Base-by-base conservation (phyloP, 2,888 invertebrate genomes). In the Halictus quadricinctus region DNA sequence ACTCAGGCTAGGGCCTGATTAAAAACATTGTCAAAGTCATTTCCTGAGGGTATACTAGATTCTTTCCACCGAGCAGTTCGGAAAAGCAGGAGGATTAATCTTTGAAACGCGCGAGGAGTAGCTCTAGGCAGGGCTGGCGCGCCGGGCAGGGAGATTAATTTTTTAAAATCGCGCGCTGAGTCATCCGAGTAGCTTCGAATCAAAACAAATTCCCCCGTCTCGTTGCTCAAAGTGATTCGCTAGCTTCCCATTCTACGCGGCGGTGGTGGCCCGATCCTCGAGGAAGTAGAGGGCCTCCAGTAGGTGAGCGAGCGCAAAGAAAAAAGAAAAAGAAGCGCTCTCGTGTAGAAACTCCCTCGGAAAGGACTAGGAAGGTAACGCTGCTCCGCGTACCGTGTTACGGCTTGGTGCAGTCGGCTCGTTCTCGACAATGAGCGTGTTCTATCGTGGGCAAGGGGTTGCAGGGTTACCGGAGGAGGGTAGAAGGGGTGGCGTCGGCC, bases 401-500 rank as follows among this genome's bases (percentile, higher is more conserved):
- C n/a, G 58, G 58, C 12, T 58, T 58, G 58, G n/a, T 54, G 79
- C 79, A 66, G 72, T 72, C 81, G 82, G 77, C 60, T 82, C 75
- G 86, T 85, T 72, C 80, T 80, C 82, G 78, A 91, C 90, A 91
- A 91, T 88, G 87, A 90, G 89, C 88, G 90, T 88, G 90, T 90
- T 85, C 89, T 90, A 89, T 90, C 90, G 89, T 86, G 80, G 54
- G 80, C 41, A 72, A 81, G 87, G 80, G 80, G 84, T 81, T 84
- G 78, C 50, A 70, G 70, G 83, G 76, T 12, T 41, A 29, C 29
- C 54, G 66, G 64, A 75, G 79, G 81, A 88, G 76, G 81, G 87
- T 60, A 77, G 86, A 87, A 92, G 88, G 91, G 91, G 92, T 90
- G 90, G 80, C 86, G 84, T 89, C 92, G 89, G 93, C 94, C 94